phyloP scores from a whole-genome alignment of 2,797 vertebrate species.

The Pogonophryne albipinna region DNA sequence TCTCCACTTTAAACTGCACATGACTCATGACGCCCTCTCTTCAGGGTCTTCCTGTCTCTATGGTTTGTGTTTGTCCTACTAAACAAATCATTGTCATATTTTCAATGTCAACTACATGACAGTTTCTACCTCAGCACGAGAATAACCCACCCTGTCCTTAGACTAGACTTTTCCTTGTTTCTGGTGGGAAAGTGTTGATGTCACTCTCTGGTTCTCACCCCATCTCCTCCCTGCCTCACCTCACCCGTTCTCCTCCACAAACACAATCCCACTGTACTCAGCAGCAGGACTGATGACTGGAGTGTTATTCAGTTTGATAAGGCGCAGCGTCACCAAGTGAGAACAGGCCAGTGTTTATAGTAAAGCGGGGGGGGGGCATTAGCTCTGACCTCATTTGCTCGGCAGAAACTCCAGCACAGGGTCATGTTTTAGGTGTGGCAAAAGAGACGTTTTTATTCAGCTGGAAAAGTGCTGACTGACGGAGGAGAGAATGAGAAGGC shows the following conservation, averaged over 20 bases:
- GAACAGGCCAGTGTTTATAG: constrained; percentile 59
- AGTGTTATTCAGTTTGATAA: constrained; percentile 58
- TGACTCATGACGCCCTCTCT: background rate
- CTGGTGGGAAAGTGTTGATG: constrained; percentile 73
- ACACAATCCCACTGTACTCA: constrained; percentile 68
- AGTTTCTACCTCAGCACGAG: constrained; percentile 38
- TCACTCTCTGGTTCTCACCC: constrained; percentile 64
- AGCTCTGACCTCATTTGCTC: constrained; percentile 31
- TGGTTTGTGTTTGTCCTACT: constrained; percentile 13
- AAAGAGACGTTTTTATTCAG: constrained; percentile 57
- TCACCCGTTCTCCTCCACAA: constrained; percentile 50
- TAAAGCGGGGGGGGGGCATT: constrained; percentile 23
- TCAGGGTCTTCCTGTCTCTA: constrained; percentile 4
- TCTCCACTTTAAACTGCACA: background rate
- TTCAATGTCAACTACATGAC: constrained; percentile 28
- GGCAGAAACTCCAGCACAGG: constrained; percentile 2
- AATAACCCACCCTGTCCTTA: background rate
- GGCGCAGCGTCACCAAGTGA: constrained; percentile 25
- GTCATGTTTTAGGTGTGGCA: constrained; percentile 51
- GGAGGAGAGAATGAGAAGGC: constrained; percentile 51
- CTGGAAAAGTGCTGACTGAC: constrained; percentile 75
- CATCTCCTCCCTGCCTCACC: constrained; percentile 46
- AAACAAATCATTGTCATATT: constrained; percentile 27
- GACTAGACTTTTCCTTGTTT: constrained; percentile 24
- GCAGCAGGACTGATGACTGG: constrained; percentile 72